These are phyloP conservation scores for Micrastur ruficollis DNA, from an alignment of 2,797 vertebrate species.

Conservation along the genomic window DNA sequence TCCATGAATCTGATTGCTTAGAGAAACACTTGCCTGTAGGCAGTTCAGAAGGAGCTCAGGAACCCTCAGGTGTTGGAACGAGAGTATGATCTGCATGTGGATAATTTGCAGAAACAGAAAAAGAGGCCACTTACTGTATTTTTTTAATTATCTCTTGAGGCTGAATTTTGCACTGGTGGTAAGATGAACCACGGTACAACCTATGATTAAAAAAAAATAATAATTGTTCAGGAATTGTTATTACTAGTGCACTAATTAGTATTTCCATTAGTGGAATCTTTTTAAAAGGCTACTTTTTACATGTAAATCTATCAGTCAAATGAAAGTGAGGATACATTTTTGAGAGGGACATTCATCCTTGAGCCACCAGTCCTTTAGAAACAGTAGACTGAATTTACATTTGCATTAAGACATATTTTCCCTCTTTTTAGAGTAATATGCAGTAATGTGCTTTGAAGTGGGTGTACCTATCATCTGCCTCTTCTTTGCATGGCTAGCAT, in stretches of 20 bases:
- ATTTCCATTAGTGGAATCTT: not conserved
- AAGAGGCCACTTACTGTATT: not conserved
- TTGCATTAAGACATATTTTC: not conserved
- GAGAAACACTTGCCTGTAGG: not conserved
- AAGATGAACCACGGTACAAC: not conserved
- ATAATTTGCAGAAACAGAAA: not conserved
- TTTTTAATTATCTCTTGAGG: not conserved
- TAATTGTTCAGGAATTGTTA: not conserved
- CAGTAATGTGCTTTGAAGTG: not conserved
- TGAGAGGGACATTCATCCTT: not conserved
- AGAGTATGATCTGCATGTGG: not conserved
- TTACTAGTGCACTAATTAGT: not conserved
- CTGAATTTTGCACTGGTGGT: not conserved
- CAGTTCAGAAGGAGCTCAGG: not conserved
- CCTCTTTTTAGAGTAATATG: not conserved
- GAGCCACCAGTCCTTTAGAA: not conserved
- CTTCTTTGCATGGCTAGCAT: not conserved
- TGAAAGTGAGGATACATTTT: not conserved
- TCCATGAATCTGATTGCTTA: not conserved
- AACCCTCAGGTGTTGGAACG: not conserved
- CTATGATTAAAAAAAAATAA: not conserved
- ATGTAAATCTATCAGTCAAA: not conserved
- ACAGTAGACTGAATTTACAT: not conserved
- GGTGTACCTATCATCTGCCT: not conserved
- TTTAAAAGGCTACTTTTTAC: not conserved